These are phyloP conservation scores for Pseudomyrmex dendroicus DNA, from an alignment of 1,140 invertebrate genomes.

Conservation along the genomic window DNA sequence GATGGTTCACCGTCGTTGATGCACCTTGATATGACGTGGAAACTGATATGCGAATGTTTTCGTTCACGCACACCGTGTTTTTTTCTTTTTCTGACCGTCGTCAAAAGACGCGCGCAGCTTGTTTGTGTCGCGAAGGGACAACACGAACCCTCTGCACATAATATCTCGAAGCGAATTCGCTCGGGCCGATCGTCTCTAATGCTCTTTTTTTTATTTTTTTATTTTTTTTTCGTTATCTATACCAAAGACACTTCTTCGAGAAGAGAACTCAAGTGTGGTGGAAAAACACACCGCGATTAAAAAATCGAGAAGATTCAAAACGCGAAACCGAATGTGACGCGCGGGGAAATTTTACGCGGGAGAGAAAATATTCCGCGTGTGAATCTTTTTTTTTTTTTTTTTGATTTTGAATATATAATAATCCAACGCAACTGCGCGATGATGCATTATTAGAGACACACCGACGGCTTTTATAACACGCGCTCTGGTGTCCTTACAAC, in stretches of 20 bases:
- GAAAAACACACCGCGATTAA: not conserved
- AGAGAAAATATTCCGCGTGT: not conserved
- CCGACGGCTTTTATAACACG: slow-evolving; percentile 37
- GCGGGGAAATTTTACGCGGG: not conserved
- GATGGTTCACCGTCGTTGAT: slow-evolving; percentile 55
- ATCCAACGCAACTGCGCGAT: slow-evolving; percentile 11
- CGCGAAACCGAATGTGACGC: not conserved
- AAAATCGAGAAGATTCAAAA: not conserved
- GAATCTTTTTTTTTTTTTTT: not conserved
- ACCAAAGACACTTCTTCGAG: not conserved
- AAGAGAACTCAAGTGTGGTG: not conserved
- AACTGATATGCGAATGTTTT: slow-evolving; percentile 57
- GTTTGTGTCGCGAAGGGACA: slow-evolving; percentile 46
- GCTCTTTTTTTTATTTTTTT: not conserved
- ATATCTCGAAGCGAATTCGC: not conserved
- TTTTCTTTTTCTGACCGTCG: not conserved
- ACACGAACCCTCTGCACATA: slow-evolving; percentile 43
- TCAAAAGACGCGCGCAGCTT: slow-evolving; percentile 20
- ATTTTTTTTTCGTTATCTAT: too few relatives aligned
- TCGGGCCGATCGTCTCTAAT: slow-evolving; percentile 34
- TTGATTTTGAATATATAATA: slow-evolving; percentile 12
- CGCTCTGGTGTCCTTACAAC: slow-evolving; percentile 20
- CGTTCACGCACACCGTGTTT: slow-evolving; percentile 37
- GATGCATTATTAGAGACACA: slow-evolving; percentile 26
- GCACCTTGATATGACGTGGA: slow-evolving; percentile 56